A percentile compares a stretch with the other conserved stretches of the same genome.
Conservation (phyloP, 2,113 vertebrate species). For the Bufo gargarizans region DNA sequence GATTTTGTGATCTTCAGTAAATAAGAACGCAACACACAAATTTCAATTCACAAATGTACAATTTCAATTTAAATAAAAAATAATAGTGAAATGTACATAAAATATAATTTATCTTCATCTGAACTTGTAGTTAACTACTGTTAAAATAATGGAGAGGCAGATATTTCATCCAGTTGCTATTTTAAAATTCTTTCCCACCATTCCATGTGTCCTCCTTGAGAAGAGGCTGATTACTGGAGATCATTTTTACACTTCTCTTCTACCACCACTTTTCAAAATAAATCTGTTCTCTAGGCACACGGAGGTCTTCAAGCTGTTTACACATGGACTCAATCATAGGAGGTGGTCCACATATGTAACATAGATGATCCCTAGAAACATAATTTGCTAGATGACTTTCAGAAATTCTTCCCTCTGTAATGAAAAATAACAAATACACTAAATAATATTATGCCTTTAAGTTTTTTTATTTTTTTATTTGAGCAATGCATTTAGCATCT, state of each 20-base stretch:
- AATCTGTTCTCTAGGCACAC: constrained; percentile 79
- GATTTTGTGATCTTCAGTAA: neutral
- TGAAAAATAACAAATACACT: constrained; percentile 60
- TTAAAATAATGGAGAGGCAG: neutral
- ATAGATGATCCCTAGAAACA: constrained; percentile 80
- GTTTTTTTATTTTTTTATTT: neutral
- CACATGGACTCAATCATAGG: constrained; percentile 91
- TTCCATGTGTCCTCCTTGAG: neutral
- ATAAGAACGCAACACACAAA: neutral
- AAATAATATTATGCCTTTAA: constrained; percentile 37
- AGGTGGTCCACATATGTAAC: constrained; percentile 94
- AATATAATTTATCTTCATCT: constrained; percentile 2
- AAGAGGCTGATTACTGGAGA: neutral
- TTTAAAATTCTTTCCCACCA: neutral
- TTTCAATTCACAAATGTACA: constrained; percentile 8
- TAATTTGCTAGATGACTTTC: constrained; percentile 75
- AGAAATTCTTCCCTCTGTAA: constrained; percentile 85
- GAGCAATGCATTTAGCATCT: neutral
- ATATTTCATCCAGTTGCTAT: neutral
- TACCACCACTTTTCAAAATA: constrained; percentile 98
- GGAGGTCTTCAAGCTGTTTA: constrained; percentile 73
- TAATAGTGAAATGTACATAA: neutral
- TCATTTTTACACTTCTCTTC: constrained; percentile 9
- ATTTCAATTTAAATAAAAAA: constrained; percentile 41
- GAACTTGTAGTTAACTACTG: too few relatives aligned